These are phyloP conservation scores for Cheilosia impressa DNA, from an alignment of 2,888 invertebrate genomes.

Conservation along the genomic window DNA sequence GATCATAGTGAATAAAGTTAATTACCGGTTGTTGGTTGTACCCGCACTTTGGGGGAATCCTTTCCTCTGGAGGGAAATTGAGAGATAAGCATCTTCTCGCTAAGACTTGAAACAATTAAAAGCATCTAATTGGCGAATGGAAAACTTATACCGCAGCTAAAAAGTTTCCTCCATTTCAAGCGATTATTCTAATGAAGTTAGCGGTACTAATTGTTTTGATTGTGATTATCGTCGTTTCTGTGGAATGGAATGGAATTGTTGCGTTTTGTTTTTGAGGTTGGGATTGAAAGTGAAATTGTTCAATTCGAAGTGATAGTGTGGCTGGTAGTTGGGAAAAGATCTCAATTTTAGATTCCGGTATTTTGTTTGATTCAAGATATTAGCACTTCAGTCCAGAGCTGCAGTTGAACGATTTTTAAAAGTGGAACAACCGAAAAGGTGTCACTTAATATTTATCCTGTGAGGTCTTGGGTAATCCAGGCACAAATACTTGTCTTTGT, in stretches of 20 bases:
- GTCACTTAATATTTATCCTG: no score
- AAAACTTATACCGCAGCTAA: constrained; percentile 68
- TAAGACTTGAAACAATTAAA: constrained; percentile 73
- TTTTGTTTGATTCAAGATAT: neutral
- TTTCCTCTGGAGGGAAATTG: constrained; percentile 17
- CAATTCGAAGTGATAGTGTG: neutral
- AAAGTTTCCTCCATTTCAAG: constrained; percentile 65
- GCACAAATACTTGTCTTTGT: no score
- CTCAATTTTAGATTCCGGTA: neutral
- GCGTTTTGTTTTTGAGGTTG: no score
- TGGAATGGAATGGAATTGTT: constrained; percentile 36
- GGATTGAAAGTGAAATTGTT: neutral
- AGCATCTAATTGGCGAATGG: constrained; percentile 72
- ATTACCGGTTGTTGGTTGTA: constrained; percentile 70
- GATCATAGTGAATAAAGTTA: constrained; percentile 74
- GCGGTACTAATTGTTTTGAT: constrained; percentile 74
- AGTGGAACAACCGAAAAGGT: no score
- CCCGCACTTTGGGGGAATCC: constrained; percentile 38
- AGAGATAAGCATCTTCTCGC: constrained; percentile 60
- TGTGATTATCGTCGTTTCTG: constrained; percentile 63
- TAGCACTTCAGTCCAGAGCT: no score
- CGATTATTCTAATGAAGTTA: constrained; percentile 75
- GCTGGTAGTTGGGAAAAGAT: neutral
- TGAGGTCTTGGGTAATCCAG: no score
- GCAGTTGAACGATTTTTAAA: no score